These are phyloP conservation scores for Piaya cayana DNA, from an alignment of 2,113 vertebrate species.

Conservation along the genomic window DNA sequence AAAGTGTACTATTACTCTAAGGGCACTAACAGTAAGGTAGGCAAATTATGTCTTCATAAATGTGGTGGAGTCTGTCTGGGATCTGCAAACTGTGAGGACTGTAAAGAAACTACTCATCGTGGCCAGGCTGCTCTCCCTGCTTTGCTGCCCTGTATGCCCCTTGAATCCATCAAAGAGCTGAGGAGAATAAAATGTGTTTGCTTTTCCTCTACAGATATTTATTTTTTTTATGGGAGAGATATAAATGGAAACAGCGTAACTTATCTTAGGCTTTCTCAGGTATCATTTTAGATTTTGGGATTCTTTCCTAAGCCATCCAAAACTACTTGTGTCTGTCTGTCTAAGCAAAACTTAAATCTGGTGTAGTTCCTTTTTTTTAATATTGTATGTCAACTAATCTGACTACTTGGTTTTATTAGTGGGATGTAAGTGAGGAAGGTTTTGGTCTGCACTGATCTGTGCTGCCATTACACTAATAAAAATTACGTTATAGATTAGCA, in stretches of 20 bases:
- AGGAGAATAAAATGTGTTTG: background rate
- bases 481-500: background rate
- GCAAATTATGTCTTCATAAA: conserved; percentile 1
- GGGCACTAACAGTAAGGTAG: background rate
- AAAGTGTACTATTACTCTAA: conserved; percentile 5
- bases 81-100: background rate
- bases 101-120: background rate
- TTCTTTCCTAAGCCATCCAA: background rate
- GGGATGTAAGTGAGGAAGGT: background rate
- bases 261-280: background rate
- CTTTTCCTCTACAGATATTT: background rate
- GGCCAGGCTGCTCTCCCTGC: background rate
- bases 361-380: background rate
- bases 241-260: background rate
- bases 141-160: background rate
- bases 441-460: background rate
- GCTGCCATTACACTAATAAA: background rate
- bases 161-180: background rate
- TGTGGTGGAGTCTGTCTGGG: background rate
- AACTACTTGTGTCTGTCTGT: background rate
- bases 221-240: background rate
- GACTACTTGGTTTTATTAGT: background rate
- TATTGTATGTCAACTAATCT: background rate
- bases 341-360: background rate
- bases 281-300: background rate